Base-by-base conservation (phyloP, 2,113 vertebrate species). In the Pangasianodon gigas region DNA sequence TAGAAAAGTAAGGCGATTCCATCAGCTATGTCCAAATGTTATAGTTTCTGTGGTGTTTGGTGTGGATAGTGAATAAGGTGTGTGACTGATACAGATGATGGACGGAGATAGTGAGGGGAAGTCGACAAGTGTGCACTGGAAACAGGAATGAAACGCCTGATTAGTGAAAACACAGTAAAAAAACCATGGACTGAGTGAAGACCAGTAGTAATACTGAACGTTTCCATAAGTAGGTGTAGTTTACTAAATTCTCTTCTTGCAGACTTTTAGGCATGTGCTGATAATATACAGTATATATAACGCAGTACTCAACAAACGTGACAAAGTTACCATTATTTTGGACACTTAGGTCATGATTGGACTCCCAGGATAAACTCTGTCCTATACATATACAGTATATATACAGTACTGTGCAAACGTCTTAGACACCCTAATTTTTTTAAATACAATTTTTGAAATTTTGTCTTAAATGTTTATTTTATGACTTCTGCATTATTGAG, bases 251-350 rank as follows among this genome's bases (percentile, higher is more conserved):
- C 14, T 85, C 37, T 44, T 85, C 41, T 85, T 41, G 41, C 24
- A 44, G 56, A 46, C 18, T 1, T 82, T 58, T 56, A 83, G 80
- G 83, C 54, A 85, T 65, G 83, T 62, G 83, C 83, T 85, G 83
- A 62, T 85, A 46, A 13, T 41, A 60, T 41, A 44, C 32, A 11
- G 54, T 60, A 24, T 14, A 85, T 8, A 65, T 65, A 46, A 24
- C 29, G 4, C 2, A 32, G 29, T 32, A 54, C 51, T 54, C 51
- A 32, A 41, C 54, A 83, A 24, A 2, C 11, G 19, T 32, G 75
- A 26, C 1, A 54, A 6, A 51, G 5, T 52, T 37, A 7, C 6
- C 6, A 18, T 54, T 81, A n/a, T 52, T 52, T 52, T n/a, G 26
- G 48, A 51, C 29, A 82, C 48, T 19, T 19, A 18, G n/a, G 51